phyloP scores from a whole-genome alignment of 2,113 vertebrate species.

The Oreocharis arfaki region DNA sequence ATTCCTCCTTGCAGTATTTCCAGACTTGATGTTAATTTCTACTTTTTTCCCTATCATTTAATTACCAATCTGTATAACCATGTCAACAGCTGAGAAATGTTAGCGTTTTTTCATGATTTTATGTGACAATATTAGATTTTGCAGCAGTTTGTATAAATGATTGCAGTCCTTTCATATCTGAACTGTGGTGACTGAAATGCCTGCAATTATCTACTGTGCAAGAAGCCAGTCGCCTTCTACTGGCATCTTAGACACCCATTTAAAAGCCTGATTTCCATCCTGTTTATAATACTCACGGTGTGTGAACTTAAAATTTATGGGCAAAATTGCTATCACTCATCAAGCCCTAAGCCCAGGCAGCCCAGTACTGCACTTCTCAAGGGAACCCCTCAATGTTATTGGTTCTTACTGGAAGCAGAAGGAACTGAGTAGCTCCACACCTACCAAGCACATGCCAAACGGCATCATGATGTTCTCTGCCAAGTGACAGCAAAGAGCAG shows the following conservation, averaged over 20 bases:
- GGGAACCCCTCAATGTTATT: neutral
- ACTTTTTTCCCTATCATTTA: neutral
- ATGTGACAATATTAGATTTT: neutral
- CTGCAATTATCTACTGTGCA: neutral
- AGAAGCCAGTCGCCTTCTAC: neutral
- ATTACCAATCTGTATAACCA: neutral
- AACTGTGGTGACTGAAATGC: neutral
- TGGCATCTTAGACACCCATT: neutral
- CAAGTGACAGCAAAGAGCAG: slow-evolving; percentile 27
- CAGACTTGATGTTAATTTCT: neutral
- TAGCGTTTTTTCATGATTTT: neutral
- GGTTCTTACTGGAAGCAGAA: neutral
- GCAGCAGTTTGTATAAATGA: neutral
- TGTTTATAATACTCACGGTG: neutral
- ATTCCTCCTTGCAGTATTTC: neutral
- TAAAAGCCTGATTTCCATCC: neutral
- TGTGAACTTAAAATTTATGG: neutral
- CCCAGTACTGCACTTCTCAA: neutral
- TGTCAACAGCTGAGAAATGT: neutral
- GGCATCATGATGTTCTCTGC: neutral
- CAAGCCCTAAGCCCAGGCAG: neutral
- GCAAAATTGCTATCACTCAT: neutral
- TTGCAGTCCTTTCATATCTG: neutral
- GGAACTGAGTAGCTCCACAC: neutral
- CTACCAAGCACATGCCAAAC: neutral